Conservation (phyloP, 2,888 invertebrate genomes). For the Pollenia labialis region DNA sequence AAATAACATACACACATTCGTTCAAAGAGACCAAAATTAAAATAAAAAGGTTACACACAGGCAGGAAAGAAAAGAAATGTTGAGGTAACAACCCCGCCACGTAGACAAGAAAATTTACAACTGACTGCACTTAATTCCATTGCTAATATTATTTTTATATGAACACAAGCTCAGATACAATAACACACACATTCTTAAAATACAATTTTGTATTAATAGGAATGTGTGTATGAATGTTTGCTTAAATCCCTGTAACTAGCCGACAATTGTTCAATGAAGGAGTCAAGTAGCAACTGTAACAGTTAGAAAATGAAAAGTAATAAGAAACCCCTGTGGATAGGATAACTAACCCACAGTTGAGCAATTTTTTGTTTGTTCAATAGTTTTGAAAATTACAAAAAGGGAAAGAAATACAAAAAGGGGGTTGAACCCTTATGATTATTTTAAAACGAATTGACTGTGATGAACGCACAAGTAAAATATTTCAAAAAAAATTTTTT, state of each 20-base stretch:
- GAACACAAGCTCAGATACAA: constrained; percentile 29
- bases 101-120: constrained; percentile 58
- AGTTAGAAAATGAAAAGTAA: constrained; percentile 50
- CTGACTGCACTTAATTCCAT: constrained; percentile 68
- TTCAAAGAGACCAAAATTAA: constrained; percentile 9
- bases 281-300: constrained; percentile 47
- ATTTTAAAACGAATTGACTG: constrained; percentile 69
- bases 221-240: constrained; percentile 15
- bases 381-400: constrained; percentile 31
- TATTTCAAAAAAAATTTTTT: not conserved
- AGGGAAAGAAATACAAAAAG: constrained; percentile 49
- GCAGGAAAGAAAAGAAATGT: constrained; percentile 30
- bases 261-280: constrained; percentile 57
- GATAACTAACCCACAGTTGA: constrained; percentile 68
- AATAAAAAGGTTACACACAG: constrained; percentile 46
- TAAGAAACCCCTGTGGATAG: constrained; percentile 71
- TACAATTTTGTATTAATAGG: not conserved
- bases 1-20: constrained; percentile 44
- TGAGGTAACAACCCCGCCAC: constrained; percentile 63
- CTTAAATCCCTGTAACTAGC: constrained; percentile 53
- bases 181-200: constrained; percentile 11
- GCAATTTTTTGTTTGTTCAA: constrained; percentile 53
- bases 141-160: constrained; percentile 65
- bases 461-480: constrained; percentile 39
- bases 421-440: constrained; percentile 70